Evolutionary conservation across 2,888 invertebrate genomes (phyloP).

Genomic region (Coelopa pilipes): DNA sequence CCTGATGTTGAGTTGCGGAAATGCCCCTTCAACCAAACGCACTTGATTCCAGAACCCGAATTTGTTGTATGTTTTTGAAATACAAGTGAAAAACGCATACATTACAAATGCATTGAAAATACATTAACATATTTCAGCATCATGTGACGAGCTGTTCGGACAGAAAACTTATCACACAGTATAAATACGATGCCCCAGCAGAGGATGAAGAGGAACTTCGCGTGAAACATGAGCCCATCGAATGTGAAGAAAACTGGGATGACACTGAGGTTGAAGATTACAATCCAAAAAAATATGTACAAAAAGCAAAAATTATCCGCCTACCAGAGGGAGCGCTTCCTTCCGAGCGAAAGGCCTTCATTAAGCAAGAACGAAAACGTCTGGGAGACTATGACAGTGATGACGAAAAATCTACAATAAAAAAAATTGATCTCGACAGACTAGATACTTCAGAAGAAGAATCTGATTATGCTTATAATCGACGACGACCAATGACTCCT

Average conservation of each 20-base stretch:
- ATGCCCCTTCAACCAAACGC: conserved; percentile 72
- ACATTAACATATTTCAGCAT: conserved; percentile 46
- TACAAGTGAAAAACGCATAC: neutral
- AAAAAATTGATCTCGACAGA: conserved; percentile 12
- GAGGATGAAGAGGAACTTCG: conserved; percentile 41
- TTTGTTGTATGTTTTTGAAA: conserved; percentile 44
- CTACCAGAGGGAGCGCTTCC: conserved; percentile 47
- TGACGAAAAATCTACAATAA: conserved; percentile 30
- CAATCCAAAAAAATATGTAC: conserved; percentile 53
- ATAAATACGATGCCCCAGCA: conserved; percentile 43
- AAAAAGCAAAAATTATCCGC: conserved; percentile 4
- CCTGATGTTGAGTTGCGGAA: conserved; percentile 64
- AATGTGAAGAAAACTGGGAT: conserved; percentile 52
- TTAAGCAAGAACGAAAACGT: conserved; percentile 57
- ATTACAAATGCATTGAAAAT: neutral
- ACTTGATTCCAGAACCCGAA: conserved; percentile 70
- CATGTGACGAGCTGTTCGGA: conserved; percentile 51
- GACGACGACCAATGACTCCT: conserved; percentile 8
- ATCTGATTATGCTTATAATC: neutral
- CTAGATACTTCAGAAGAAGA: conserved; percentile 20
- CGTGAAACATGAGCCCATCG: conserved; percentile 45
- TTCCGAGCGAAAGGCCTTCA: conserved; percentile 55
- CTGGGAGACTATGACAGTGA: conserved; percentile 46
- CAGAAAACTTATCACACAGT: conserved; percentile 48
- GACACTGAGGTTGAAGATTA: conserved; percentile 54